These are phyloP conservation scores for Hydropotes inermis DNA, from an alignment of 2,113 vertebrate species.

Conservation along the genomic window DNA sequence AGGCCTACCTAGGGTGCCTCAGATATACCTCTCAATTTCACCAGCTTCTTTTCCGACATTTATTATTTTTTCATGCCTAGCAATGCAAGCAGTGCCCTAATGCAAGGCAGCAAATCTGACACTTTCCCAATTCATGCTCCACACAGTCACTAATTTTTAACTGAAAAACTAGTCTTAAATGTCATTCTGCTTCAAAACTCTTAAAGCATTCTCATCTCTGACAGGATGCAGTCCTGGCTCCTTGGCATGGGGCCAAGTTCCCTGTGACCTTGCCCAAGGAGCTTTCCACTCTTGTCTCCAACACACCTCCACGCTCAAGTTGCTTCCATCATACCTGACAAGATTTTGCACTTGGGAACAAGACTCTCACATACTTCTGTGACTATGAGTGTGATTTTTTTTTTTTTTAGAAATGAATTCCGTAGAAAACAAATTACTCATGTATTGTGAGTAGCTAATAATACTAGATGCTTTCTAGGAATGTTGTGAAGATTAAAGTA, in stretches of 20 bases:
- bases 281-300: not conserved
- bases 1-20: not conserved
- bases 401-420: not conserved
- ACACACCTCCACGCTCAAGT: not conserved
- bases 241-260: not conserved
- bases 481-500: not conserved
- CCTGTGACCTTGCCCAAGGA: not conserved
- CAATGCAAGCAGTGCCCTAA: not conserved
- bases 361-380: not conserved
- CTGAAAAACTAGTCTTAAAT: not conserved
- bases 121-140: not conserved
- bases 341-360: not conserved
- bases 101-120: not conserved
- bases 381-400: not conserved
- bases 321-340: not conserved
- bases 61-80: not conserved
- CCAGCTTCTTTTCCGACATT: not conserved
- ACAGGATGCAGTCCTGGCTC: not conserved
- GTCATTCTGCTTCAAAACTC: not conserved
- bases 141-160: not conserved
- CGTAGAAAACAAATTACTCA: not conserved
- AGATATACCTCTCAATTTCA: not conserved
- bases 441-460: not conserved
- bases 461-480: not conserved
- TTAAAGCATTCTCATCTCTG: not conserved